phyloP scores from a whole-genome alignment of 2,888 invertebrate genomes.

The Druceiella hillmani region DNA sequence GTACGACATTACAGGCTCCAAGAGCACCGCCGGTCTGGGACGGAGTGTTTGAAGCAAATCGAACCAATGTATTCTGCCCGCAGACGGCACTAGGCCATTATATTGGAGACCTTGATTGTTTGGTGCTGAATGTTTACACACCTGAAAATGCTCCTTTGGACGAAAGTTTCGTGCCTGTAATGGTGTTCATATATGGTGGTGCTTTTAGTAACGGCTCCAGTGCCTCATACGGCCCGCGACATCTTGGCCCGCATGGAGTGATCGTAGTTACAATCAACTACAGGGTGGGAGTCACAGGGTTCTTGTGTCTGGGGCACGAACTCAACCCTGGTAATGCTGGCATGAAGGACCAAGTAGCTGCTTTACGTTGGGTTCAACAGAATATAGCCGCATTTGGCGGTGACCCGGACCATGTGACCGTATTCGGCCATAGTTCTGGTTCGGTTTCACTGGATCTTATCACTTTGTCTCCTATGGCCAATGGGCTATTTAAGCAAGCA shows the following conservation, averaged over 20 bases:
- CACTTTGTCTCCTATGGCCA: constrained; percentile 33
- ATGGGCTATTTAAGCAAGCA: constrained; percentile 32
- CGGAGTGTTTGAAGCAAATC: constrained; percentile 1
- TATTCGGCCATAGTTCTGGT: constrained; percentile 45
- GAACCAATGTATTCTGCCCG: neutral
- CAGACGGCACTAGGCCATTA: neutral
- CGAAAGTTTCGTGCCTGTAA: neutral
- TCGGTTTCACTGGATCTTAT: constrained; percentile 35
- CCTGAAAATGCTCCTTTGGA: neutral
- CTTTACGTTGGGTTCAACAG: constrained; percentile 38
- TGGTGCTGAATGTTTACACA: constrained; percentile 1
- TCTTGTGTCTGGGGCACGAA: constrained; percentile 36
- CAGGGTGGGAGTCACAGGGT: constrained; percentile 29
- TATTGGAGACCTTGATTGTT: neutral
- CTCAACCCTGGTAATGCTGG: constrained; percentile 44
- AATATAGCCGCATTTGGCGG: constrained; percentile 41
- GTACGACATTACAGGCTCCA: constrained; percentile 2
- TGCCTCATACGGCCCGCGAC: neutral
- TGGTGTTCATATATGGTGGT: constrained; percentile 2
- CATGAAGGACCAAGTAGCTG: constrained; percentile 38
- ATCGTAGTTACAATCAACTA: constrained; percentile 3
- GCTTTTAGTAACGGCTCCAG: neutral
- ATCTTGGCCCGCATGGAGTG: neutral
- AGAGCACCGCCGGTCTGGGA: neutral
- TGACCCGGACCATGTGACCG: constrained; percentile 37